A percentile compares a stretch with the other conserved stretches of the same genome.
These are phyloP conservation scores for Capitulum mitella DNA, from an alignment of 2,888 invertebrate species.

Conservation along the genomic window DNA sequence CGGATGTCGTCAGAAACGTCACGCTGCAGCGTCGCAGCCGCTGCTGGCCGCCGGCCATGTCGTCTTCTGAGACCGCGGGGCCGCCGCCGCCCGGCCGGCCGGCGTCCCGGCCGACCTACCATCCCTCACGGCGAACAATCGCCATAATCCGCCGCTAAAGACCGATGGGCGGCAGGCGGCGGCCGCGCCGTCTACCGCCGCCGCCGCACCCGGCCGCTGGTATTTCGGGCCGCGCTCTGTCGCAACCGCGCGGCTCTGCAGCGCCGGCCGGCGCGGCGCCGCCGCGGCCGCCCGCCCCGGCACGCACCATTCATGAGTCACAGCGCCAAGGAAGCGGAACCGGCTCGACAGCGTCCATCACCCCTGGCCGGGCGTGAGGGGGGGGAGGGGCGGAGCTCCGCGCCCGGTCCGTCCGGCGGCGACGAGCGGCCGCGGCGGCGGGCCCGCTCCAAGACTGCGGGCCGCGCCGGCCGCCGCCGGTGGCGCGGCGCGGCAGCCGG, in stretches of 20 bases:
- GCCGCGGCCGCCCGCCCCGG: background rate
- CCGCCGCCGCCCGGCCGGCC: conserved; percentile 1
- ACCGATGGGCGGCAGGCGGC: background rate
- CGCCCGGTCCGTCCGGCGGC: background rate
- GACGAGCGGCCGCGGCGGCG: background rate
- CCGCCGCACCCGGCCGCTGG: background rate
- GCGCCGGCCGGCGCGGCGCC: background rate
- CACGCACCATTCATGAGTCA: background rate
- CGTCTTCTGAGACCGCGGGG: too few relatives aligned
- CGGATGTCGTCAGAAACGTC: too few relatives aligned
- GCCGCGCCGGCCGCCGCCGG: conserved; percentile 9
- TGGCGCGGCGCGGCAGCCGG: conserved; percentile 24
- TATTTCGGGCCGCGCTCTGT: background rate
- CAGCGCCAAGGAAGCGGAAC: background rate
- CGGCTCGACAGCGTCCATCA: background rate
- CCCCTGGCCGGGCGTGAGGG: too few relatives aligned
- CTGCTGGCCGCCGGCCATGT: too few relatives aligned
- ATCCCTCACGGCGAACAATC: too few relatives aligned
- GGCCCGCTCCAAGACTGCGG: background rate
- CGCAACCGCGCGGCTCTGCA: background rate
- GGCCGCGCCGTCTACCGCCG: background rate
- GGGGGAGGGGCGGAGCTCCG: conserved; percentile 19
- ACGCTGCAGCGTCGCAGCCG: too few relatives aligned
- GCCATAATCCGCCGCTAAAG: background rate
- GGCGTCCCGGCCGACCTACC: too few relatives aligned